These are phyloP conservation scores for Gastrophysa polygoni DNA, from an alignment of 2,888 invertebrate species.

Conservation along the genomic window DNA sequence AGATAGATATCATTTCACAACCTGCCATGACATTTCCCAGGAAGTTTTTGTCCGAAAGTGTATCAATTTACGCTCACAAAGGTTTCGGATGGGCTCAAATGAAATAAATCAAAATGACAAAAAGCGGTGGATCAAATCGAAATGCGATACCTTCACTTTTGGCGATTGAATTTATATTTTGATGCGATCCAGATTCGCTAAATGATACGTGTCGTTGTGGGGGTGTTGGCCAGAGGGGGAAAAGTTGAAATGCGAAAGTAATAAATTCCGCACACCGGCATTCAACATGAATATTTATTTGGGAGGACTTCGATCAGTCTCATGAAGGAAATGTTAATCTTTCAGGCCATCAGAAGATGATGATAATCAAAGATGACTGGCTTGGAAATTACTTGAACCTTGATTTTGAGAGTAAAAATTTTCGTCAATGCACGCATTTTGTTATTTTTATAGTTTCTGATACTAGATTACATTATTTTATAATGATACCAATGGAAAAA, in stretches of 20 bases:
- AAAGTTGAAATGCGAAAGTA: slow-evolving; percentile 33
- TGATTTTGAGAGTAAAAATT: no score
- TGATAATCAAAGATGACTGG: no score
- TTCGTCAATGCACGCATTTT: no score
- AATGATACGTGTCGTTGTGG: slow-evolving; percentile 23
- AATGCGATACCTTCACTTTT: slow-evolving; percentile 25
- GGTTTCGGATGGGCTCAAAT: not conserved
- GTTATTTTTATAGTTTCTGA: no score
- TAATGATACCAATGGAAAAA: no score
- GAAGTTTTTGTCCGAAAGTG: no score
- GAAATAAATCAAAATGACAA: slow-evolving; percentile 32
- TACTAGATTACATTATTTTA: no score
- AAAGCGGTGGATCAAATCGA: slow-evolving; percentile 31
- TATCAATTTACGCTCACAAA: no score
- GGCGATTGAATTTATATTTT: slow-evolving; percentile 30
- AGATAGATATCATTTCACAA: no score
- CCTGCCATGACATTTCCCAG: no score
- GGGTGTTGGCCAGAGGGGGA: not conserved
- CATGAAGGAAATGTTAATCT: not conserved
- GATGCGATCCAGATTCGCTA: slow-evolving; percentile 23
- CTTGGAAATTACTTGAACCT: no score
- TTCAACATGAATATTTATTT: slow-evolving; percentile 34
- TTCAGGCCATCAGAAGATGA: not conserved
- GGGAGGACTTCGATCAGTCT: not conserved
- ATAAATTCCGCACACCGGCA: slow-evolving; percentile 27